phyloP scores from a whole-genome alignment of 2,888 invertebrate genomes.

The Piscicola geometra region DNA sequence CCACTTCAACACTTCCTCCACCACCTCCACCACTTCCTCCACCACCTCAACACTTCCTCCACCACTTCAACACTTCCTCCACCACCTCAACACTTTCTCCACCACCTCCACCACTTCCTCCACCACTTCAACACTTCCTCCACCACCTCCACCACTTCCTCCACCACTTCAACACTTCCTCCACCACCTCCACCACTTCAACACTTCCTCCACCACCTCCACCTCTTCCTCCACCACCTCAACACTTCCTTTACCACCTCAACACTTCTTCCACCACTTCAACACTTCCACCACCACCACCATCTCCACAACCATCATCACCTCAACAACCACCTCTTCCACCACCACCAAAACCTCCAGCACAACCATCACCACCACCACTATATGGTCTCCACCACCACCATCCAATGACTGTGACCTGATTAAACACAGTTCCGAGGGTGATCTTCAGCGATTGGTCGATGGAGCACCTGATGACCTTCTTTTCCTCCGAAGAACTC shows the following conservation, averaged over 20 bases:
- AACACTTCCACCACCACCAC: background rate
- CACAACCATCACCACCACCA: background rate
- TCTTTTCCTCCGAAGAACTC: conserved; percentile 68
- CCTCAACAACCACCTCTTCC: too few species aligned
- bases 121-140: conserved; percentile 13
- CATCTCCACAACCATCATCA: too few species aligned
- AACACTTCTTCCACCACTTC: too few species aligned
- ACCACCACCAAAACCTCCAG: too few species aligned
- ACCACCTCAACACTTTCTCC: too few species aligned
- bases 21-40: background rate
- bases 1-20: background rate
- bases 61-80: too few species aligned
- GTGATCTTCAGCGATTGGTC: conserved; percentile 83
- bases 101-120: background rate
- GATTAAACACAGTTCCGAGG: conserved; percentile 70
- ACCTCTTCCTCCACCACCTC: too few species aligned
- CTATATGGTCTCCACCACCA: background rate
- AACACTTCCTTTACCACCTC: background rate
- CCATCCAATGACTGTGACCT: background rate
- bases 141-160: background rate
- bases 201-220: too few species aligned
- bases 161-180: background rate
- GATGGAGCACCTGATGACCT: conserved; percentile 67
- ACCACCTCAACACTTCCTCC: background rate
- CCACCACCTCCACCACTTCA: background rate